These are phyloP conservation scores for Gnatocerus cornutus DNA, from an alignment of 2,888 invertebrate species.

Conservation along the genomic window DNA sequence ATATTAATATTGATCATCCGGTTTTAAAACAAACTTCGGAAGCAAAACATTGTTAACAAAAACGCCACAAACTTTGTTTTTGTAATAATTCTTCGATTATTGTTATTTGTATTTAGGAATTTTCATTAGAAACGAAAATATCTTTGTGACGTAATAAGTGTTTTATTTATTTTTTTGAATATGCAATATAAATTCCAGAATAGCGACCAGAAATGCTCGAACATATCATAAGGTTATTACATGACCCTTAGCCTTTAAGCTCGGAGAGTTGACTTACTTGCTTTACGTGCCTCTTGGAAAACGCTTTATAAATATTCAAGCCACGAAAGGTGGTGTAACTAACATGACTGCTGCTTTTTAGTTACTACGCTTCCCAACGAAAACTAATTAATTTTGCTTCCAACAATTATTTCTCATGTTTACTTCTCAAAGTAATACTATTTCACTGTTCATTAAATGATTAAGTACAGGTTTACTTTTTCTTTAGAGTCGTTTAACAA, in stretches of 20 bases:
- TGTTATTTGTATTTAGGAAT: constrained; percentile 11
- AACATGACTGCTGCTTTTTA: constrained; percentile 52
- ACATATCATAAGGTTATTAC: constrained; percentile 58
- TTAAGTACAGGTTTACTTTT: too few species aligned
- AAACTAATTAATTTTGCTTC: constrained; percentile 52
- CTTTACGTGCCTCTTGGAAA: constrained; percentile 52
- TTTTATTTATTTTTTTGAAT: constrained; percentile 56
- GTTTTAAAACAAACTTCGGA: background rate
- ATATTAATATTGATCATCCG: constrained; percentile 26
- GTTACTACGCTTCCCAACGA: constrained; percentile 43
- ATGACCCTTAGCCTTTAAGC: constrained; percentile 50
- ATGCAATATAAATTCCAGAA: constrained; percentile 57
- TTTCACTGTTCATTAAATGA: too few species aligned
- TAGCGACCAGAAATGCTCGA: constrained; percentile 54
- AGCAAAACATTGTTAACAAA: background rate
- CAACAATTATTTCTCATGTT: constrained; percentile 28
- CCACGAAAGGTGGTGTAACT: constrained; percentile 54
- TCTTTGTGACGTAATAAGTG: constrained; percentile 48
- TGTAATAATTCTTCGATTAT: constrained; percentile 10
- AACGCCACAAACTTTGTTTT: constrained; percentile 11
- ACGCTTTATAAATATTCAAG: constrained; percentile 56
- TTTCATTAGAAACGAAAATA: constrained; percentile 34
- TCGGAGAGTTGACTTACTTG: constrained; percentile 55
- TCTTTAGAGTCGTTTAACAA: too few species aligned
- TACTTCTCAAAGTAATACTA: background rate